Percentiles rank a stretch among this genome's conserved stretches.
phyloP scores from a whole-genome alignment of 2,888 invertebrate genomes.

The Boloria selene region DNA sequence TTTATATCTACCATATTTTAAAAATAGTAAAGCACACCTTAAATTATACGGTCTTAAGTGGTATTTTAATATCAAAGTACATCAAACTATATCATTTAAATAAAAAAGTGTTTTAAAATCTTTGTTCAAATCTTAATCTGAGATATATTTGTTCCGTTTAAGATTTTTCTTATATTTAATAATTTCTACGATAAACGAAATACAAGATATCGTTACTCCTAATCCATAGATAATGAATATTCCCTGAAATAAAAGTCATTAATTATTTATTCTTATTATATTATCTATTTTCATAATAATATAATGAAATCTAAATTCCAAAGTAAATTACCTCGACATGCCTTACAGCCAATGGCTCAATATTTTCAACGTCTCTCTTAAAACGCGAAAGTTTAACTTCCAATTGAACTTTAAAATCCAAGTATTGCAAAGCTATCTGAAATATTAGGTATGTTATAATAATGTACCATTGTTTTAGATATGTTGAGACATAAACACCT shows the following conservation, averaged over 20 bases:
- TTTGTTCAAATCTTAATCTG: no score
- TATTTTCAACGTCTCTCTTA: conserved; percentile 57
- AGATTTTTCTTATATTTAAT: conserved; percentile 28
- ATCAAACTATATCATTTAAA: no score
- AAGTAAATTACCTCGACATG: conserved; percentile 59
- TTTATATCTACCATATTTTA: no score
- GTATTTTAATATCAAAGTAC: no score
- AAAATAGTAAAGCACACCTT: no score
- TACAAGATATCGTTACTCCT: conserved; percentile 51
- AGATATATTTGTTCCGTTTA: neutral
- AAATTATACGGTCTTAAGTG: no score
- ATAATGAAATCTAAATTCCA: neutral
- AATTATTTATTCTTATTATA: no score
- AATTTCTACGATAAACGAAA: conserved; percentile 54
- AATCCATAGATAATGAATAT: conserved; percentile 58
- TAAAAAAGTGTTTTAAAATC: no score
- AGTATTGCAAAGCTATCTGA: conserved; percentile 77
- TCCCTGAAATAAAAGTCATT: conserved; percentile 56
- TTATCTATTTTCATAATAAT: no score
- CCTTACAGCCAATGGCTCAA: conserved; percentile 54
- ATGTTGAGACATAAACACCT: no score
- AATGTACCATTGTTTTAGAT: no score
- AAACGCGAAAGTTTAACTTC: conserved; percentile 74
- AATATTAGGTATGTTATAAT: conserved; percentile 41
- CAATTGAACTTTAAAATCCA: conserved; percentile 78